These are phyloP conservation scores for Microcebus jonahi DNA, from an alignment of 2,113 vertebrate species.

Conservation along the genomic window DNA sequence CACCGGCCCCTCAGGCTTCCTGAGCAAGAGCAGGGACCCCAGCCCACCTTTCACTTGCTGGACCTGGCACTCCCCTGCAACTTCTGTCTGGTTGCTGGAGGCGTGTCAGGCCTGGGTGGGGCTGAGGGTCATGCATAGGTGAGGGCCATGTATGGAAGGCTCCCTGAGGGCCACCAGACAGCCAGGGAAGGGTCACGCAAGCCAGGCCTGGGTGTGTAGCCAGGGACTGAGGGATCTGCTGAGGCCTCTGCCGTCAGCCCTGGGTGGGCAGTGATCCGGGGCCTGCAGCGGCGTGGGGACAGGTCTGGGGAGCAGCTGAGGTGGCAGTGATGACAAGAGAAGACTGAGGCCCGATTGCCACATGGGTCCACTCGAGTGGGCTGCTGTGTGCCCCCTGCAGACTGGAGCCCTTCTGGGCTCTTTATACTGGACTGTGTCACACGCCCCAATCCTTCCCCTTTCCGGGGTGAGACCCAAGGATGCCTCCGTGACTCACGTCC, in stretches of 20 bases:
- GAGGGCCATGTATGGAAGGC: background rate
- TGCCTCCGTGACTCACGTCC: background rate
- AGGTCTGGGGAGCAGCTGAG: background rate
- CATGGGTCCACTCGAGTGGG: background rate
- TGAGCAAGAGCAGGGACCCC: background rate
- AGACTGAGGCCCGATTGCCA: background rate
- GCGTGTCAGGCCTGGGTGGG: background rate
- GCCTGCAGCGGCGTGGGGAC: too few species aligned
- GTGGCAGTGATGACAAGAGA: background rate
- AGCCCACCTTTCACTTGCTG: too few species aligned
- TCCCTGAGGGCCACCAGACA: background rate
- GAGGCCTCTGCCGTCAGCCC: background rate
- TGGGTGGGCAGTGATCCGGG: background rate
- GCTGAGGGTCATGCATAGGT: background rate
- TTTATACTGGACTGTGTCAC: background rate
- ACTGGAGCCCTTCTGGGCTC: background rate
- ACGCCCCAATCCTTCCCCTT: background rate
- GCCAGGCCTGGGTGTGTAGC: background rate
- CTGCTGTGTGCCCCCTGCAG: background rate
- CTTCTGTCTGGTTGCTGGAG: background rate
- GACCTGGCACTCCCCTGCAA: background rate
- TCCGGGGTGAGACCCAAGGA: background rate
- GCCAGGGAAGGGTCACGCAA: background rate
- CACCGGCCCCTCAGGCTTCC: background rate
- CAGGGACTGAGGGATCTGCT: background rate